Conservation (phyloP, 2,888 invertebrate genomes). For the Epinotia ramella region DNA sequence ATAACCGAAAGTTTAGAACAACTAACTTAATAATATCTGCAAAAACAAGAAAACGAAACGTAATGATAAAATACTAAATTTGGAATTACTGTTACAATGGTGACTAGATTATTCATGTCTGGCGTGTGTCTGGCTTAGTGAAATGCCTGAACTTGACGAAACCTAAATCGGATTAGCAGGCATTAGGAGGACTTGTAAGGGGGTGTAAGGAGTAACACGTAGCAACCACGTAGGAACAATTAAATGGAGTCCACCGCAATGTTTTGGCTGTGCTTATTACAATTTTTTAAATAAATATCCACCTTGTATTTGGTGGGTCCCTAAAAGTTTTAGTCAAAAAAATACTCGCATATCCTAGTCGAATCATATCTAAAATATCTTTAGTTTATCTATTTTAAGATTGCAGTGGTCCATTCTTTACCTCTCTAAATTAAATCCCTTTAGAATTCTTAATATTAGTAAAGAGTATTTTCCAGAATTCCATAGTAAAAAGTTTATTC, state of each 20-base stretch:
- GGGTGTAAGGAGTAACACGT: conserved; percentile 16
- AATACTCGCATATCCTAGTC: conserved; percentile 58
- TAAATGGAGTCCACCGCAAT: conserved; percentile 76
- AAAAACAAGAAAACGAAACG: no score
- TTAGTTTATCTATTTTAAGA: conserved; percentile 54
- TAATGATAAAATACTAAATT: background rate
- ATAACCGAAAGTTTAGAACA: no score
- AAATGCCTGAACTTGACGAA: background rate
- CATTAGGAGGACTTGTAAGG: conserved; percentile 24
- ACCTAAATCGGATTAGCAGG: conserved; percentile 15
- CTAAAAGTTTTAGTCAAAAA: conserved; percentile 48
- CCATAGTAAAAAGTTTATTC: conserved; percentile 45
- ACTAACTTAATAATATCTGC: no score
- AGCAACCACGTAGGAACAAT: conserved; percentile 59
- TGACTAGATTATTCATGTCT: background rate
- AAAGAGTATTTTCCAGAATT: conserved; percentile 52
- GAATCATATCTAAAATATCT: conserved; percentile 50
- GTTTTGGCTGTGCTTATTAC: conserved; percentile 81
- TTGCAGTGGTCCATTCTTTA: conserved; percentile 69
- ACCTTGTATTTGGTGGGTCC: conserved; percentile 64
- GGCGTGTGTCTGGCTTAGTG: background rate
- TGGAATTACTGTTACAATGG: conserved; percentile 24
- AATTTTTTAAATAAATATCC: conserved; percentile 61
- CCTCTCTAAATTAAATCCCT: conserved; percentile 59
- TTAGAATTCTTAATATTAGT: conserved; percentile 54